A percentile compares a stretch with the other conserved stretches of the same genome.
These are phyloP conservation scores for Phoeniculus purpureus DNA, from an alignment of 2,797 vertebrate genomes.

Conservation along the genomic window DNA sequence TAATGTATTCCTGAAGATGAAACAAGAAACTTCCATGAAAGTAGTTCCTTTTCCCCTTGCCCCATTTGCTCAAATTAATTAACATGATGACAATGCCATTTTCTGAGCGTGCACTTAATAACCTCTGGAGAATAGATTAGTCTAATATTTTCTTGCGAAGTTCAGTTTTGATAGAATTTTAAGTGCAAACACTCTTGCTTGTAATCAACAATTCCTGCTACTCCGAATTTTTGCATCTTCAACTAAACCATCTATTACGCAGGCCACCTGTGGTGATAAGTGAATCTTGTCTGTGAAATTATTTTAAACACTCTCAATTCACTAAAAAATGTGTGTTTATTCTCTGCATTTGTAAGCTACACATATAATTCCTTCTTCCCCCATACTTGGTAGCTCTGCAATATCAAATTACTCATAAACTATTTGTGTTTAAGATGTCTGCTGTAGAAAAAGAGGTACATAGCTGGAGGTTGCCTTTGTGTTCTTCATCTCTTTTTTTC, in stretches of 20 bases:
- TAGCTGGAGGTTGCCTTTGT: neutral
- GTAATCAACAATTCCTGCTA: conserved; percentile 71
- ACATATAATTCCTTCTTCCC: conserved; percentile 46
- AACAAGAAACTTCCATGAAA: conserved; percentile 19
- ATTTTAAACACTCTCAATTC: conserved; percentile 73
- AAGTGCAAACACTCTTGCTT: conserved; percentile 61
- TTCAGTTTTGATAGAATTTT: conserved; percentile 67
- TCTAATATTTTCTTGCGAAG: conserved; percentile 65
- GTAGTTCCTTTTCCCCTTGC: neutral
- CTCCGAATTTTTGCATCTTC: conserved; percentile 72
- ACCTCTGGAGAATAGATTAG: conserved; percentile 51
- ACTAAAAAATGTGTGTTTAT: conserved; percentile 66
- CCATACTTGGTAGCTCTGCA: conserved; percentile 49
- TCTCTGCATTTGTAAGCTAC: conserved; percentile 63
- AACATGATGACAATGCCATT: conserved; percentile 54
- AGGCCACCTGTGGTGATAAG: conserved; percentile 72
- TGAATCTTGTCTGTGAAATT: conserved; percentile 73
- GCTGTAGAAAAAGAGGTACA: conserved; percentile 14
- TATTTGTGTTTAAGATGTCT: conserved; percentile 27
- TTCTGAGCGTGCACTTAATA: conserved; percentile 49
- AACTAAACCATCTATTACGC: conserved; percentile 65
- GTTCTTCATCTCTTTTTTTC: neutral
- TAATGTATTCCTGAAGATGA: conserved; percentile 34
- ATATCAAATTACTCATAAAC: conserved; percentile 63
- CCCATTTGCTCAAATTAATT: conserved; percentile 64